phyloP scores from a whole-genome alignment of 2,888 invertebrate genomes.

The Agapetus fuscipes region DNA sequence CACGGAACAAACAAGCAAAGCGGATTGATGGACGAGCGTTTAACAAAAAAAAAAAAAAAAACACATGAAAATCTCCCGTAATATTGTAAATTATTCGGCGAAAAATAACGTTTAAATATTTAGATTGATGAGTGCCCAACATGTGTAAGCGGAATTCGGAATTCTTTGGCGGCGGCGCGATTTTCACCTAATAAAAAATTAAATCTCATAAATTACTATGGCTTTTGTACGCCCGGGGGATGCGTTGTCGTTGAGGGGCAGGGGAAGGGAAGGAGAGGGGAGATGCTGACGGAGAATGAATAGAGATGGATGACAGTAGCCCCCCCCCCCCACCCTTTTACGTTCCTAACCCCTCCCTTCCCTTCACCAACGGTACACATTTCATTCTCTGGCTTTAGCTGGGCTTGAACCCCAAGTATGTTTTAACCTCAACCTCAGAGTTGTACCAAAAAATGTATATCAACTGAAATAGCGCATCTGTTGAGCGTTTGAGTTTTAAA shows the following conservation, averaged over 20 bases:
- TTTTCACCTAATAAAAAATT: slow-evolving; percentile 17
- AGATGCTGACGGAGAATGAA: slow-evolving; percentile 11
- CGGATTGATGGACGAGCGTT: too few species aligned
- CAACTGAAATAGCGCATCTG: too few species aligned
- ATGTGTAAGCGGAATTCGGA: neutral
- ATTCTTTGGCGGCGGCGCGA: slow-evolving; percentile 5
- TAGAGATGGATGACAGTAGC: slow-evolving; percentile 13
- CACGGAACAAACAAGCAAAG: too few species aligned
- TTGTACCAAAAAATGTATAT: too few species aligned
- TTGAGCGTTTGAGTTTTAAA: too few species aligned
- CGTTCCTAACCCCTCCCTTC: too few species aligned
- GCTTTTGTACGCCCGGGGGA: slow-evolving; percentile 7
- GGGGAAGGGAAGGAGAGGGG: slow-evolving; percentile 11
- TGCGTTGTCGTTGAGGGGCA: slow-evolving; percentile 9
- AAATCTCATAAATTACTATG: slow-evolving; percentile 16
- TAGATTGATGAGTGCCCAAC: neutral
- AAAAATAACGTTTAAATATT: neutral
- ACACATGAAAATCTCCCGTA: too few species aligned
- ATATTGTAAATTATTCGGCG: neutral
- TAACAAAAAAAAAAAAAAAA: too few species aligned
- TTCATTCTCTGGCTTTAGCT: too few species aligned
- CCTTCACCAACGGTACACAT: too few species aligned
- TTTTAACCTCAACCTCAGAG: neutral
- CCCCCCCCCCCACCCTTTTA: slow-evolving; percentile 1
- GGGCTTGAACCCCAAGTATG: neutral